Evolutionary conservation across 2,113 vertebrate species (phyloP).

Genomic region (Gobio gobio): DNA sequence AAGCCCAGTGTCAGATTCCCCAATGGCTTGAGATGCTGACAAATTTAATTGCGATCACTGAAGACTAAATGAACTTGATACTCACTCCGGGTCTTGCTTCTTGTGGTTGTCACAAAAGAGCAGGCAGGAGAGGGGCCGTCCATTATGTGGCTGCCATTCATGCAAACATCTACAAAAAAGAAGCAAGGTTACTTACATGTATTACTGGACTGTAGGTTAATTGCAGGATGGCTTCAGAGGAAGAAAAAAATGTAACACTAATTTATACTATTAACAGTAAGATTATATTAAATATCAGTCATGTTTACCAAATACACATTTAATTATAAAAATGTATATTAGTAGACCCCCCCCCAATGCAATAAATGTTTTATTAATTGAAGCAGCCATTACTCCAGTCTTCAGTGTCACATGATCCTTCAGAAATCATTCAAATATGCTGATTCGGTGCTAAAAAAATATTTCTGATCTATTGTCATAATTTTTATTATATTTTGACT

Average conservation of each 20-base stretch:
- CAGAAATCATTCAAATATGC: not conserved
- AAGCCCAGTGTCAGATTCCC: not conserved
- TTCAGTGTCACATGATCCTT: not conserved
- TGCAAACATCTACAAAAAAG: slow-evolving; percentile 86
- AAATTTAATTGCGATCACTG: not conserved
- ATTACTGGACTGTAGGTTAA: not conserved
- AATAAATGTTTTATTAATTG: not conserved
- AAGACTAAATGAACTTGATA: slow-evolving; percentile 42
- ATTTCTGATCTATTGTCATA: too few relatives aligned
- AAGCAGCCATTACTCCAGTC: not conserved
- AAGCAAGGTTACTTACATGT: not conserved
- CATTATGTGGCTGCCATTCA: slow-evolving; percentile 92
- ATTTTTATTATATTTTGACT: not conserved
- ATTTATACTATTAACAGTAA: not conserved
- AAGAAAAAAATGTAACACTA: not conserved
- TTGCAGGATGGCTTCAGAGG: not conserved
- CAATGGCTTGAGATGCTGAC: not conserved
- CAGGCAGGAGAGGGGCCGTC: slow-evolving; percentile 91
- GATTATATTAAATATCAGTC: not conserved
- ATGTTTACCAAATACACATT: too few relatives aligned
- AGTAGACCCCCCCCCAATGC: too few relatives aligned
- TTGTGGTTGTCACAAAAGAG: slow-evolving; percentile 99
- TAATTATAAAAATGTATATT: too few relatives aligned
- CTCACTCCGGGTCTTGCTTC: slow-evolving; percentile 97
- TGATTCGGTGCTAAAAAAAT: not conserved